Conservation (phyloP, 1,140 invertebrate genomes). For the Drepana arcuata region DNA sequence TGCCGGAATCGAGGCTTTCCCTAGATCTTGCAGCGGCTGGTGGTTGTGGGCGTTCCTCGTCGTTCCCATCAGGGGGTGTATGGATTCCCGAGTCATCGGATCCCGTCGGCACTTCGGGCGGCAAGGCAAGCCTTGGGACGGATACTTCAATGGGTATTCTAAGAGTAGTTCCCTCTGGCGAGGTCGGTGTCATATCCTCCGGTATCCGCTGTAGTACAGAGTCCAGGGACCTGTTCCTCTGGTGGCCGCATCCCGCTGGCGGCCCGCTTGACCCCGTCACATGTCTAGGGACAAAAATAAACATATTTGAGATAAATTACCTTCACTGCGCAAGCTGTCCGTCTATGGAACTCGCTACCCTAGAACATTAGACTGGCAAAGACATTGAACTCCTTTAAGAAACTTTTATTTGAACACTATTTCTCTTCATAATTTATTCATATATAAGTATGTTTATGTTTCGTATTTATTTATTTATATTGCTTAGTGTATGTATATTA, state of each 20-base stretch:
- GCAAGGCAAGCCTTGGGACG: slow-evolving; percentile 84
- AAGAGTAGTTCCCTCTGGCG: slow-evolving; percentile 80
- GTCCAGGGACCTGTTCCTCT: slow-evolving; percentile 90
- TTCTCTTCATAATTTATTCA: no score
- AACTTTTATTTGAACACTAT: no score
- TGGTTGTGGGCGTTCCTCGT: slow-evolving; percentile 45
- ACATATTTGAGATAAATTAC: slow-evolving; percentile 9
- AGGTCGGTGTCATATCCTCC: slow-evolving; percentile 86
- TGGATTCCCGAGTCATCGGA: slow-evolving; percentile 90
- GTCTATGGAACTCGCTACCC: no score
- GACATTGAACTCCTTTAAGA: no score
- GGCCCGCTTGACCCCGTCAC: slow-evolving; percentile 56
- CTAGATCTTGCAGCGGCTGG: slow-evolving; percentile 70
- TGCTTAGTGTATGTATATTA: no score
- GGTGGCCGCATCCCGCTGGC: slow-evolving; percentile 76
- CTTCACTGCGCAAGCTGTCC: no score
- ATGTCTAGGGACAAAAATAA: slow-evolving; percentile 53
- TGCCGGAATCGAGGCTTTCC: slow-evolving; percentile 80
- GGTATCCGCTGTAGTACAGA: slow-evolving; percentile 89
- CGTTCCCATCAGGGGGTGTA: slow-evolving; percentile 70
- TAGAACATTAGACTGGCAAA: no score
- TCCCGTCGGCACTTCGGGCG: slow-evolving; percentile 82
- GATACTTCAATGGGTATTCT: slow-evolving; percentile 82
- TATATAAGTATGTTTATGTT: no score
- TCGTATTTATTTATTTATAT: no score